These are phyloP conservation scores for Pocillopora meandrina DNA, from an alignment of 92 coral and sea anemone species.

Conservation along the genomic window DNA sequence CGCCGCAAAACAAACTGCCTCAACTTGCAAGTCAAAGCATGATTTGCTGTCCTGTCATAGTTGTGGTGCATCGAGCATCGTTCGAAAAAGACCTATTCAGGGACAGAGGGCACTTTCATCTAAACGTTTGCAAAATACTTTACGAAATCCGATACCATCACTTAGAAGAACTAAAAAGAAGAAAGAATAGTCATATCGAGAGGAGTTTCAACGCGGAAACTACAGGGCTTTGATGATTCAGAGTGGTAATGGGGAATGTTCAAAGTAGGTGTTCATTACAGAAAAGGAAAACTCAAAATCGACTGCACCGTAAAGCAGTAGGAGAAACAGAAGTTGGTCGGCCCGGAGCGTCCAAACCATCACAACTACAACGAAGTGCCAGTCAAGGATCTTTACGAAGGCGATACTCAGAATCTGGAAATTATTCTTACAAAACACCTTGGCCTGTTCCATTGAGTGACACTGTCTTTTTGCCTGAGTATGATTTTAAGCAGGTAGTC, in stretches of 20 bases:
- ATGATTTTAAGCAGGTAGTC: constrained; percentile 94
- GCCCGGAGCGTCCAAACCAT: constrained; percentile 35
- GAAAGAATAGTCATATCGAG: background rate
- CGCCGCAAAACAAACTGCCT: constrained; percentile 41
- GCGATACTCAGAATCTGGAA: constrained; percentile 79
- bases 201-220: background rate
- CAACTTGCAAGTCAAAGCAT: background rate
- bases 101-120: no score
- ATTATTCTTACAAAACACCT: constrained; percentile 90
- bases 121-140: no score
- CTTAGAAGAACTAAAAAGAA: no score
- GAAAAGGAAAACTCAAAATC: constrained; percentile 35
- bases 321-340: constrained; percentile 62
- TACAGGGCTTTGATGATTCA: background rate
- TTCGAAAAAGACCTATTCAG: background rate
- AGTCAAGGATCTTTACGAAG: constrained; percentile 82
- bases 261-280: constrained; percentile 67
- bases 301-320: constrained; percentile 82
- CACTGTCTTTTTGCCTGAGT: constrained; percentile 91
- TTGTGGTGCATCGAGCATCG: background rate
- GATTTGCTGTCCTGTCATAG: background rate
- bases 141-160: no score
- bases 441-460: constrained; percentile 99
- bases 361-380: constrained; percentile 50
- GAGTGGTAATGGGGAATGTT: constrained; percentile 68